These are phyloP conservation scores for Ferdinandea cuprea DNA, from an alignment of 2,888 invertebrate species.

Conservation along the genomic window DNA sequence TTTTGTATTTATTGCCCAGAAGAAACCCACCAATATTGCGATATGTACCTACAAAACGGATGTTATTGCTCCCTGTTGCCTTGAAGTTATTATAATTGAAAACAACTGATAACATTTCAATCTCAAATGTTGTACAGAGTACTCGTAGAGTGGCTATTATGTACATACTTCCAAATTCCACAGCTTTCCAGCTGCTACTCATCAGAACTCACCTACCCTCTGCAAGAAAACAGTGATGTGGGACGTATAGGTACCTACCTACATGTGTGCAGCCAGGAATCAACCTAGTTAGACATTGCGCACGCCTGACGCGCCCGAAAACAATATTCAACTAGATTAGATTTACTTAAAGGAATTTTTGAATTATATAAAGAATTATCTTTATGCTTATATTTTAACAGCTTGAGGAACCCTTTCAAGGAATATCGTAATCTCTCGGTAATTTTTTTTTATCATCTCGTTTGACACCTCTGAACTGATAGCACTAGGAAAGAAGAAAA, in stretches of 20 bases:
- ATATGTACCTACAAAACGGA: constrained; percentile 11
- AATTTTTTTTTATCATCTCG: not conserved
- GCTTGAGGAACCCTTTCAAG: not conserved
- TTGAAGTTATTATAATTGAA: constrained; percentile 48
- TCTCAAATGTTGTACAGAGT: constrained; percentile 23
- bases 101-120: constrained; percentile 72
- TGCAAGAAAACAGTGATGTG: constrained; percentile 35
- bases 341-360: not conserved
- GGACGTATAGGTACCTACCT: no score
- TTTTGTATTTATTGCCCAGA: constrained; percentile 49
- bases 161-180: constrained; percentile 62
- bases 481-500: constrained; percentile 30
- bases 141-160: not conserved
- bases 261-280: constrained; percentile 44
- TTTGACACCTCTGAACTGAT: constrained; percentile 32
- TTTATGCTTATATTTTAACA: no score
- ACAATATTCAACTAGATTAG: constrained; percentile 34
- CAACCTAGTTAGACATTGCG: constrained; percentile 57
- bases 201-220: constrained; percentile 19
- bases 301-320: constrained; percentile 74
- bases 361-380: not conserved
- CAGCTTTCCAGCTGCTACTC: constrained; percentile 64
- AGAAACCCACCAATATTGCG: constrained; percentile 34
- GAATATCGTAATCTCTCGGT: not conserved
- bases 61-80: constrained; percentile 41